Evolutionary conservation across 1,140 invertebrate genomes (phyloP).

Genomic region (Aradophagus sp.): DNA sequence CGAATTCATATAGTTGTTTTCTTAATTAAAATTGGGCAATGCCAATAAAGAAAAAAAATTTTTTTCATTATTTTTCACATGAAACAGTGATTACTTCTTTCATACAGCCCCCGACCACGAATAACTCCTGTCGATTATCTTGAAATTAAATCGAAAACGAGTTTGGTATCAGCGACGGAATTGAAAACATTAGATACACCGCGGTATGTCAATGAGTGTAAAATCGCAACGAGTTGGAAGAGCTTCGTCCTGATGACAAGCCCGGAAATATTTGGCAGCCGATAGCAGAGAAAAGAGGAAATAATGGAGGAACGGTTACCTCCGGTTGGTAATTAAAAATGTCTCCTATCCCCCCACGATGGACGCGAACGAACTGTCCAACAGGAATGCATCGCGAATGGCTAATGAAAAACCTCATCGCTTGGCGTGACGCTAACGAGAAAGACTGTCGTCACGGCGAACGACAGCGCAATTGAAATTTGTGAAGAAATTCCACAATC

Average conservation of each 20-base stretch:
- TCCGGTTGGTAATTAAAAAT: conserved; percentile 63
- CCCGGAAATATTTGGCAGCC: conserved; percentile 61
- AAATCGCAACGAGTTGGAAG: conserved; percentile 52
- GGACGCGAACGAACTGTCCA: conserved; percentile 53
- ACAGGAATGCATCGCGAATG: conserved; percentile 58
- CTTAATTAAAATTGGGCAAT: too few species aligned
- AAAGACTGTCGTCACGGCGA: conserved; percentile 51
- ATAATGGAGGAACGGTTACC: conserved; percentile 55
- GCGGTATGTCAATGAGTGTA: conserved; percentile 41
- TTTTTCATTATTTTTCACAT: too few species aligned
- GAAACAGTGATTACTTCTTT: conserved; percentile 11
- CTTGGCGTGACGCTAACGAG: conserved; percentile 57
- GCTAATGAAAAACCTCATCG: conserved; percentile 62
- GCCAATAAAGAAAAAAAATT: too few species aligned
- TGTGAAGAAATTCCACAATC: conserved; percentile 52
- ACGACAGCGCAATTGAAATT: conserved; percentile 57
- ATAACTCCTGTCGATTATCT: conserved; percentile 33
- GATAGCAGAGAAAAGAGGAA: conserved; percentile 56
- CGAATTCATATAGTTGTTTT: too few species aligned
- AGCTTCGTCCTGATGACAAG: conserved; percentile 46
- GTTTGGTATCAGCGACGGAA: conserved; percentile 40
- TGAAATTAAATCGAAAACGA: conserved; percentile 44
- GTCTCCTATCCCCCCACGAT: conserved; percentile 43
- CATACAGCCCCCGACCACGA: neutral
- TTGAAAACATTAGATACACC: conserved; percentile 47